Evolutionary conservation across 2,888 invertebrate species (phyloP).

Genomic region (Norana najaformis): DNA sequence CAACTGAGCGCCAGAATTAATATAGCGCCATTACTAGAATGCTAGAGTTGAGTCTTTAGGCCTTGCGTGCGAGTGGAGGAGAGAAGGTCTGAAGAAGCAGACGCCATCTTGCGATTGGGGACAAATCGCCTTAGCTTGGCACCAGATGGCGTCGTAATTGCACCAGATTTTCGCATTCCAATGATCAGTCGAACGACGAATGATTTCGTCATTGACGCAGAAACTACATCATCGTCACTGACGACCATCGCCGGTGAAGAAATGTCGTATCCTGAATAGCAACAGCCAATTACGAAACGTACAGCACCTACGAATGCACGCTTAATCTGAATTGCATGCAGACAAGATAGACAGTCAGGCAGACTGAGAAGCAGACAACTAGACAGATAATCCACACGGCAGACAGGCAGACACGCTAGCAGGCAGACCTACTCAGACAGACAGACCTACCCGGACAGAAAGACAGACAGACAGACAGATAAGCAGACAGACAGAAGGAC

Average conservation of each 20-base stretch:
- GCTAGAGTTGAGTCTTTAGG: background rate
- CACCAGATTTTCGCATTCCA: slow-evolving; percentile 19
- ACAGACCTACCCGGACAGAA: no score
- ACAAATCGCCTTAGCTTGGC: background rate
- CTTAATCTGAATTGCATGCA: background rate
- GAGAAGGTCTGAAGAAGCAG: background rate
- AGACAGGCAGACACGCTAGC: background rate
- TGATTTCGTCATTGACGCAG: background rate
- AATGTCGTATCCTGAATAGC: background rate
- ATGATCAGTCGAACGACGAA: background rate
- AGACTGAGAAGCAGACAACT: background rate
- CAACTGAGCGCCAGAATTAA: background rate
- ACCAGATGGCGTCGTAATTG: slow-evolving; percentile 22
- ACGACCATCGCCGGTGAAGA: no score
- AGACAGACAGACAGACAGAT: no score
- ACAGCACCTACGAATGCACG: background rate
- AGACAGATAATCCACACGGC: no score
- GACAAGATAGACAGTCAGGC: background rate
- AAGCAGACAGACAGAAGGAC: no score
- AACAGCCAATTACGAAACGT: background rate
- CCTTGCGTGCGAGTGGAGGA: background rate
- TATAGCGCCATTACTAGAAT: background rate
- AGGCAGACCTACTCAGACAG: no score
- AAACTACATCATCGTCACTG: background rate
- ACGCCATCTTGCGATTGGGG: slow-evolving; percentile 7